A percentile compares a stretch with the other conserved stretches of the same genome.
phyloP scores from a whole-genome alignment of 2,888 invertebrate genomes.

The Pinctada fucata region DNA sequence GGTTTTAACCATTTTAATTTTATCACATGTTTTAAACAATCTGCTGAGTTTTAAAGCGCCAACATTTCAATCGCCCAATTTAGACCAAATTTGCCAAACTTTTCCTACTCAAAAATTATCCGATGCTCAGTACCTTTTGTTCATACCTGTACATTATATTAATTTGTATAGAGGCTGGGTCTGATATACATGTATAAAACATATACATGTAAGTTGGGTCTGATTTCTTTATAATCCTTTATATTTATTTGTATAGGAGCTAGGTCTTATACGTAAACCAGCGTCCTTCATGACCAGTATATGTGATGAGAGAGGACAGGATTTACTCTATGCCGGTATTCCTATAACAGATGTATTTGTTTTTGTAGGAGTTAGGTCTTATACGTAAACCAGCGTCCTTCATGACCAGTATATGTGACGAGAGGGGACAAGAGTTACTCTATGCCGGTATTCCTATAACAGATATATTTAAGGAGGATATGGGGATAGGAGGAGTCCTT shows the following conservation, averaged over 20 bases:
- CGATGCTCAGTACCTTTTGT: no score
- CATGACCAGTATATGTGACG: conserved; percentile 99
- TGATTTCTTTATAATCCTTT: no score
- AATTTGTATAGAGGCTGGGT: no score
- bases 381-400: conserved; percentile 99
- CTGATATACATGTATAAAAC: no score
- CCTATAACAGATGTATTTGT: conserved; percentile 80
- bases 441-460: conserved; percentile 95
- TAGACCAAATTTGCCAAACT: no score
- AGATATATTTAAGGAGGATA: conserved; percentile 91
- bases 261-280: conserved; percentile 98
- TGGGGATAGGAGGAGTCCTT: conserved; percentile 98
- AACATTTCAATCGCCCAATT: no score
- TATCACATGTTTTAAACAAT: no score
- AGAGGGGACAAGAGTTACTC: conserved; percentile 95
- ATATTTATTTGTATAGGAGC: conserved; percentile 81
- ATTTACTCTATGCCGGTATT: conserved; percentile 96
- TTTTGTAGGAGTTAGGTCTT: conserved; percentile 89
- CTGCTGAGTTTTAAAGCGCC: no score
- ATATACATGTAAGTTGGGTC: no score
- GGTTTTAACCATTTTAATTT: no score
- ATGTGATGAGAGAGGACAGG: conserved; percentile 98
- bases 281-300: conserved; percentile 99
- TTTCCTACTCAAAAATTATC: no score
- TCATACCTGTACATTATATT: no score